Base-by-base conservation (phyloP, 2,113 vertebrate species). In the Rana temporaria region DNA sequence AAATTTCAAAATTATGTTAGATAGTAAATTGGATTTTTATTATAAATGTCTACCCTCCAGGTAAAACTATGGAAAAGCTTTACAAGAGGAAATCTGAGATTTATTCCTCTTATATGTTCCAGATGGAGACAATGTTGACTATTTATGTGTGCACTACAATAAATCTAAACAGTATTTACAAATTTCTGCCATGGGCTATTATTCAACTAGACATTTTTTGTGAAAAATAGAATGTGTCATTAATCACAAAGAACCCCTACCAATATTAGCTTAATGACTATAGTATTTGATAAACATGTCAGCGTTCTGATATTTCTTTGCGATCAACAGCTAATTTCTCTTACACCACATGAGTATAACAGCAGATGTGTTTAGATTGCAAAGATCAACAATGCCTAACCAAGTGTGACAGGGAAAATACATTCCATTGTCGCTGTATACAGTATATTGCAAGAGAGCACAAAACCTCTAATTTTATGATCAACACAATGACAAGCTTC, bases 181-280 rank as follows among this genome's bases (percentile, higher is more conserved):
- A 20, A 20, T 79, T 57, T 42, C 34, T 69, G 24, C 65, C 56
- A 59, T 17, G 42, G 53, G 66, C 30, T 79, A 56, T 79, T 60
- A 60, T 57, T 69, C 66, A 79, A 69, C 30, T 57, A 67, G 63
- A 79, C 53, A 69, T 57, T 79, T 67, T 16, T 18, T 68, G 26
- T 74, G 30, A 69, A 79, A 79, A 32, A 18, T 56, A 66, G 60
- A 65, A 66, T 66, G 26, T 66, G 12, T 52, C 38, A 78, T 78
- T 67, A 78, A 78, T 78, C 76, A 78, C 30, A 57, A n/a, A 24
- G 52, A 56, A 73, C 22, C 76, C 63, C 24, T 67, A 66, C 76
- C 63, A 67, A 67, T 78, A 78, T 78, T 22, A 78, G 38, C 20
- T 30, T 78, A 67, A 78, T 78, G 63, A 67, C 48, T 56, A 56